These are phyloP conservation scores for Pseudopleuronectes americanus DNA, from an alignment of 2,797 vertebrate species.

Conservation along the genomic window DNA sequence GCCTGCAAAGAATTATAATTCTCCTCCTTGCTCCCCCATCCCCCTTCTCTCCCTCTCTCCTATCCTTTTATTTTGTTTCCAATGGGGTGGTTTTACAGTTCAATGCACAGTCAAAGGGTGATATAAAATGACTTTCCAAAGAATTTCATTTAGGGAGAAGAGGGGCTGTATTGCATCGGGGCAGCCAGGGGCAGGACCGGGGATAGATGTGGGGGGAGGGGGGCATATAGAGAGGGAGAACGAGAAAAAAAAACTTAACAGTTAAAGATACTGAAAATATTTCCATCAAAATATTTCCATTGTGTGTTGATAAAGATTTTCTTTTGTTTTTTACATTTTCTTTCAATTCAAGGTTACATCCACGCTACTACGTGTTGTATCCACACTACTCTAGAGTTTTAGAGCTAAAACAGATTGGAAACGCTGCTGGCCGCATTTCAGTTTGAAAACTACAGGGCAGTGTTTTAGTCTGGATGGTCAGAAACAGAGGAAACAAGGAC, in stretches of 20 bases:
- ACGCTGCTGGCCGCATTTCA: no score
- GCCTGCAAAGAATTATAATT: slow-evolving; percentile 89
- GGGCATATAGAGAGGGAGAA: slow-evolving; percentile 16
- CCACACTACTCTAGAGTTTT: no score
- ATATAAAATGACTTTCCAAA: slow-evolving; percentile 90
- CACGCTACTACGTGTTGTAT: no score
- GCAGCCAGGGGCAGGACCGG: slow-evolving; percentile 55
- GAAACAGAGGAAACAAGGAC: no score
- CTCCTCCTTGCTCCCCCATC: slow-evolving; percentile 78
- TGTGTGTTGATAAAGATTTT: slow-evolving; percentile 4
- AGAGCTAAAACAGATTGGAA: no score
- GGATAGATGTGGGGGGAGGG: neutral
- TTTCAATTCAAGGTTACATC: neutral
- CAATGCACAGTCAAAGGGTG: slow-evolving; percentile 89
- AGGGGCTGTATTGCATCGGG: slow-evolving; percentile 71
- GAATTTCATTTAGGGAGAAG: slow-evolving; percentile 83
- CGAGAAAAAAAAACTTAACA: slow-evolving; percentile 17
- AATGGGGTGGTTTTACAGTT: slow-evolving; percentile 89
- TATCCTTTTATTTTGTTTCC: slow-evolving; percentile 88
- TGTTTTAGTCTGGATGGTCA: no score
- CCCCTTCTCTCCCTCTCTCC: slow-evolving; percentile 70
- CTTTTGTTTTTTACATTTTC: neutral
- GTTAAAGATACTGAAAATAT: slow-evolving; percentile 24
- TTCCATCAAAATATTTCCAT: slow-evolving; percentile 14
- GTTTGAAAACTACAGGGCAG: no score